These are phyloP conservation scores for Coptodon bakossiorum DNA, from an alignment of 2,113 vertebrate species.

Conservation along the genomic window DNA sequence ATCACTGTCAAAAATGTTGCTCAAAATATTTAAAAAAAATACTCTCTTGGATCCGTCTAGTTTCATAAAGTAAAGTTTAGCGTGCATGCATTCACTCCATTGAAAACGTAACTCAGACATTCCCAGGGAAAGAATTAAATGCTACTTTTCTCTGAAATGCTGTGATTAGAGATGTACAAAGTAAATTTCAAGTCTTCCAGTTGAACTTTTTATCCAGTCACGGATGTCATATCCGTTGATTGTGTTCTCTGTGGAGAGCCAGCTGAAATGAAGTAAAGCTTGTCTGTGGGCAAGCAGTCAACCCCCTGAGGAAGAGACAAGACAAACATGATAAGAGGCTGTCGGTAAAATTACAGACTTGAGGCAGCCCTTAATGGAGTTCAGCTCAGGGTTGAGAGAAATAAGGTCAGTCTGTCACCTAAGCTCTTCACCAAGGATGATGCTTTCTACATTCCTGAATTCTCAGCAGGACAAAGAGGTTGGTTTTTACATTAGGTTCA, in stretches of 20 bases:
- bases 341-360: constrained; percentile 72
- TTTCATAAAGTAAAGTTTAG: background rate
- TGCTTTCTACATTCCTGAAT: constrained; percentile 53
- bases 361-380: constrained; percentile 65
- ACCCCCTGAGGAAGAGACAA: constrained; percentile 49
- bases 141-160: background rate
- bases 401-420: constrained; percentile 58
- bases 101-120: background rate
- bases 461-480: constrained; percentile 34
- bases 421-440: background rate
- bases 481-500: constrained; percentile 20
- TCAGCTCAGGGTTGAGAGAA: constrained; percentile 67
- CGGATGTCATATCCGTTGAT: background rate
- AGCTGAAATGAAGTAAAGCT: constrained; percentile 37
- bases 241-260: background rate
- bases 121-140: background rate
- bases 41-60: background rate
- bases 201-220: background rate
- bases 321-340: constrained; percentile 66
- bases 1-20: background rate
- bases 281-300: constrained; percentile 36
- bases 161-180: background rate
- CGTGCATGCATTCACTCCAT: background rate
- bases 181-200: background rate
- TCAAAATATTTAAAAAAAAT: background rate